Conservation (phyloP, 2,888 invertebrate species). For the Plutella xylostella region DNA sequence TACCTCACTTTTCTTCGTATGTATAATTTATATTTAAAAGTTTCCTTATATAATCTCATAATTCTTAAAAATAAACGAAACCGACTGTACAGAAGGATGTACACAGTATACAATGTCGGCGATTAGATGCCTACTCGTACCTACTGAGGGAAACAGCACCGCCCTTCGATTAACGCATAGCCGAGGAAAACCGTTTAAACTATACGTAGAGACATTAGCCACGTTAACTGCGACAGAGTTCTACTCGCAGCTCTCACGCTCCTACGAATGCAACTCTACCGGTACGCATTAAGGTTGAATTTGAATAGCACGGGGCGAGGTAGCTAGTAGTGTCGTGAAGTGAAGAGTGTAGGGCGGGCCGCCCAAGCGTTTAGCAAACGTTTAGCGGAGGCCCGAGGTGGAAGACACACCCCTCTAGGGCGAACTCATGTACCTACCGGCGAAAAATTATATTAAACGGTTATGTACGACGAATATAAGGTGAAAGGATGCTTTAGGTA, state of each 20-base stretch:
- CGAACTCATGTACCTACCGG: slow-evolving; percentile 12
- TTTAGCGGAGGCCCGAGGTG: slow-evolving; percentile 57
- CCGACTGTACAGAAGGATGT: too few species aligned
- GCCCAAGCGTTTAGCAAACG: slow-evolving; percentile 69
- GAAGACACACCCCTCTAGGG: slow-evolving; percentile 59
- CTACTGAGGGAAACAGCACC: slow-evolving; percentile 29
- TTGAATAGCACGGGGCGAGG: slow-evolving; percentile 17
- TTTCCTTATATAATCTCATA: too few species aligned
- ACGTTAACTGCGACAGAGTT: slow-evolving; percentile 37
- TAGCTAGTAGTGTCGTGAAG: slow-evolving; percentile 27
- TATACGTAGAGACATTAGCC: slow-evolving; percentile 46
- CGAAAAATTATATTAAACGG: not conserved
- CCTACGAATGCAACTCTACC: slow-evolving; percentile 20
- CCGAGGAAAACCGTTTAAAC: slow-evolving; percentile 48
- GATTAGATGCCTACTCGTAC: slow-evolving; percentile 23
- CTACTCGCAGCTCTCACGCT: slow-evolving; percentile 19
- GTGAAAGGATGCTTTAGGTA: not conserved
- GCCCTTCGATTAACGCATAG: slow-evolving; percentile 33
- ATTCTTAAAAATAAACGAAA: too few species aligned
- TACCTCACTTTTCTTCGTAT: too few species aligned
- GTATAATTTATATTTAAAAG: too few species aligned
- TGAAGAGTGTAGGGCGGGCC: slow-evolving; percentile 61
- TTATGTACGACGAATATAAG: not conserved
- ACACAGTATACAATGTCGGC: too few species aligned
- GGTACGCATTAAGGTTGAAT: slow-evolving; percentile 26